A percentile compares a stretch with the other conserved stretches of the same genome.
Conservation (phyloP, 2,888 invertebrate species). For the Aporophyla lueneburgensis region DNA sequence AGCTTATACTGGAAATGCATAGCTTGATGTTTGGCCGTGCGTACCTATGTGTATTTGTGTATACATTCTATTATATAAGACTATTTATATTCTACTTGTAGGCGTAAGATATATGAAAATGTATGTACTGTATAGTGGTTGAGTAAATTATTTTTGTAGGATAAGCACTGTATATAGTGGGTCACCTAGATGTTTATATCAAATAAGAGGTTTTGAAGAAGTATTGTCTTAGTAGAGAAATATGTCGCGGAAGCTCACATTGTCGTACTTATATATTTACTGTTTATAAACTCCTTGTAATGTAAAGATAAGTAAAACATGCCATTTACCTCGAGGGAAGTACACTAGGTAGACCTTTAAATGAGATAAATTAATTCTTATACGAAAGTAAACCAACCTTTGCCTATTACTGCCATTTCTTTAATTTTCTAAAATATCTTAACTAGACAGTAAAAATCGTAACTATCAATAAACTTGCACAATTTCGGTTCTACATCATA, state of each 20-base stretch:
- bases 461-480: slow-evolving; percentile 29
- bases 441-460: neutral
- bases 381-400: neutral
- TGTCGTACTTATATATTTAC: slow-evolving; percentile 48
- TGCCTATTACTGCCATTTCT: too few relatives aligned
- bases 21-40: neutral
- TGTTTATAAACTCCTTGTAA: neutral
- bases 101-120: slow-evolving; percentile 75
- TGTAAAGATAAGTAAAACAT: neutral
- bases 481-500: slow-evolving; percentile 43
- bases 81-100: slow-evolving; percentile 83
- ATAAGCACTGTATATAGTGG: slow-evolving; percentile 88
- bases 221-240: slow-evolving; percentile 79
- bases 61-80: slow-evolving; percentile 77
- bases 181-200: slow-evolving; percentile 86
- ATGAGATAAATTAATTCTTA: neutral
- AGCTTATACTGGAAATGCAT: too few relatives aligned
- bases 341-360: neutral
- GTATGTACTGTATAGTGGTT: slow-evolving; percentile 88
- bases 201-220: slow-evolving; percentile 79
- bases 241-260: slow-evolving; percentile 77
- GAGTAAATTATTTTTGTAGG: slow-evolving; percentile 90
- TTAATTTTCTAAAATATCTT: neutral
- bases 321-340: neutral
- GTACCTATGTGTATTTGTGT: slow-evolving; percentile 63